Percentiles rank a stretch among this genome's conserved stretches.
These are phyloP conservation scores for Verasper variegatus DNA, from an alignment of 2,113 vertebrate genomes.

Conservation along the genomic window DNA sequence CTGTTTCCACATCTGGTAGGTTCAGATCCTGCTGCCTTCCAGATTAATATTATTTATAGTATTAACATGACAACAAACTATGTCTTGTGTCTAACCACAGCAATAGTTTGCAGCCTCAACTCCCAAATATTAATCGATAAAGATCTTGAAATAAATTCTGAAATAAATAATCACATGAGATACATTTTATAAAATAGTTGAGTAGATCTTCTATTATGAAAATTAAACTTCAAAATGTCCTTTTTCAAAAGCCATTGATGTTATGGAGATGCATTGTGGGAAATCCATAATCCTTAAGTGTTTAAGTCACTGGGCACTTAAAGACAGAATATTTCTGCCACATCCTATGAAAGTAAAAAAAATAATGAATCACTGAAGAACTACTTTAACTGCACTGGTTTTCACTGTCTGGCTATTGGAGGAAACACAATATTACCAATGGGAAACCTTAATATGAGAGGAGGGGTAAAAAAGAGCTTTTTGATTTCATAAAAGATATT, in stretches of 20 bases:
- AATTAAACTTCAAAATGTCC: not conserved
- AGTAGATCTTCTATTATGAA: not conserved
- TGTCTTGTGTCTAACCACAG: no score
- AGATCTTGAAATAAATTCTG: not conserved
- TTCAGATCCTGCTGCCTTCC: not conserved
- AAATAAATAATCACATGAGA: not conserved
- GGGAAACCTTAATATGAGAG: no score
- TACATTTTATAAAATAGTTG: not conserved
- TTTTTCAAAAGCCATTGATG: not conserved
- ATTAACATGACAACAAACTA: no score
- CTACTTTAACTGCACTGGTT: not conserved
- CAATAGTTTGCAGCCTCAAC: no score
- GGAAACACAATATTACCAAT: not conserved
- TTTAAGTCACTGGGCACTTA: no score
- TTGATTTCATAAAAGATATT: no score
- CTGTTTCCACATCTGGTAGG: slow-evolving; percentile 83
- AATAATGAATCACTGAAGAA: not conserved
- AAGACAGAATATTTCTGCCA: no score
- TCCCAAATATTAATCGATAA: no score
- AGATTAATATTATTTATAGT: no score
- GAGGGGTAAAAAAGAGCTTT: no score
- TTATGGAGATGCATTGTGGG: not conserved
- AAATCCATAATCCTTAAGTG: no score
- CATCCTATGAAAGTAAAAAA: not conserved
- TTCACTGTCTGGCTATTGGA: no score